These are phyloP conservation scores for Phaethornis superciliosus DNA, from an alignment of 2,113 vertebrate genomes.

Conservation along the genomic window DNA sequence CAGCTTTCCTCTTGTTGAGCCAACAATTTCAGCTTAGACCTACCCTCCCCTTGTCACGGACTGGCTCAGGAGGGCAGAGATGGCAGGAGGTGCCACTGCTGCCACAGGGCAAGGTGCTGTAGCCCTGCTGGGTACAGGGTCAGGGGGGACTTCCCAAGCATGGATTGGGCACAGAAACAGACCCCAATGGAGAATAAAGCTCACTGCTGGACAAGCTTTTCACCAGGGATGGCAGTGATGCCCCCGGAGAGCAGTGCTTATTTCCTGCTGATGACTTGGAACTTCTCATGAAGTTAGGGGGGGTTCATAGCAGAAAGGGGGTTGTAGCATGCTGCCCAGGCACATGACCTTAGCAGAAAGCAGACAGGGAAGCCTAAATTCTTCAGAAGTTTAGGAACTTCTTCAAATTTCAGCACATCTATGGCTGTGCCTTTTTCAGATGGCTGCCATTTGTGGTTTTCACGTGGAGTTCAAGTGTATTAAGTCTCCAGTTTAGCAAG, in stretches of 20 bases:
- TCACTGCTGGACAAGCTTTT: background rate
- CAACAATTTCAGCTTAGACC: background rate
- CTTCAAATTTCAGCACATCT: background rate
- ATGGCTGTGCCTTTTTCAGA: background rate
- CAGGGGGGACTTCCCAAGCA: rapidly evolving
- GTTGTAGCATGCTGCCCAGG: background rate
- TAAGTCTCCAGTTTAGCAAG: background rate
- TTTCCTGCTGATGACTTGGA: background rate
- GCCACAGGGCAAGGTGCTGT: background rate
- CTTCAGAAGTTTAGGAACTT: background rate
- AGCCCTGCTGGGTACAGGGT: background rate
- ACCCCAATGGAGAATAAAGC: background rate
- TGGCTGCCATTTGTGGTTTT: background rate
- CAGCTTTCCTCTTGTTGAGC: background rate
- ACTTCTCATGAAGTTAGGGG: background rate
- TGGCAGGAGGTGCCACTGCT: background rate
- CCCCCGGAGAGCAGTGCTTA: background rate
- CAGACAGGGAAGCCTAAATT: background rate
- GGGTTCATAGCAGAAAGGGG: background rate
- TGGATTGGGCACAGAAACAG: background rate
- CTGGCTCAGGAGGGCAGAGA: rapidly evolving
- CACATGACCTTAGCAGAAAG: background rate
- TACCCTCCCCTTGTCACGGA: background rate
- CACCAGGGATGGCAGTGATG: background rate
- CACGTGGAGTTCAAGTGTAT: background rate